phyloP scores from a whole-genome alignment of 2,888 invertebrate species.

The Hirtodrosophila trivittata region DNA sequence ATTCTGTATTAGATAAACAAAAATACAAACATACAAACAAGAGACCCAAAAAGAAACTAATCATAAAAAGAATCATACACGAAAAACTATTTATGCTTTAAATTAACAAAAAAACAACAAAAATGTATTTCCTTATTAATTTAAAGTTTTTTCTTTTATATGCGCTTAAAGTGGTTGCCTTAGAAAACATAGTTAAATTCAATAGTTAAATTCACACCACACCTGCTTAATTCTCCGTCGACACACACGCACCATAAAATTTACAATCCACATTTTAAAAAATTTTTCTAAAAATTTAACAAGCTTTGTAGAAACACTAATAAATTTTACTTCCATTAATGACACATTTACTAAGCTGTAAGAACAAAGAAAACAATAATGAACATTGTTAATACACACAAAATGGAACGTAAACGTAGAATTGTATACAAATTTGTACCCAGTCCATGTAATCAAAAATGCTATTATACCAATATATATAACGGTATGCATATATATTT shows the following conservation, averaged over 20 bases:
- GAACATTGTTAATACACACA: constrained; percentile 49
- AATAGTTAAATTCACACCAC: not conserved
- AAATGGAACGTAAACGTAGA: constrained; percentile 26
- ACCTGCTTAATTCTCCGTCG: not conserved
- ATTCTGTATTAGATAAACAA: constrained; percentile 75
- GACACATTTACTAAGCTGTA: constrained; percentile 58
- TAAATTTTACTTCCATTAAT: constrained; percentile 72
- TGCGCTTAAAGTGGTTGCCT: constrained; percentile 28
- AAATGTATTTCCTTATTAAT: constrained; percentile 13
- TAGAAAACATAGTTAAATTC: constrained; percentile 31
- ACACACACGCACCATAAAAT: not conserved
- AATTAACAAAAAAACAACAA: constrained; percentile 14
- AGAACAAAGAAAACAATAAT: constrained; percentile 44
- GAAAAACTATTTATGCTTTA: constrained; percentile 65
- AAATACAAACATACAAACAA: constrained; percentile 45
- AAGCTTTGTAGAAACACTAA: constrained; percentile 46
- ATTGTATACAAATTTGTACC: constrained; percentile 77
- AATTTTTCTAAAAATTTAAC: constrained; percentile 22
- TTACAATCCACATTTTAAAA: constrained; percentile 12
- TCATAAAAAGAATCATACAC: constrained; percentile 40
- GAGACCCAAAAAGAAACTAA: constrained; percentile 22
- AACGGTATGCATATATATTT: constrained; percentile 67
- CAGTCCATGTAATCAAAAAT: constrained; percentile 77
- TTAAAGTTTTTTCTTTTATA: constrained; percentile 23
- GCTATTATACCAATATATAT: constrained; percentile 67